phyloP scores from a whole-genome alignment of 2,113 vertebrate genomes.

The Pollachius pollachius region DNA sequence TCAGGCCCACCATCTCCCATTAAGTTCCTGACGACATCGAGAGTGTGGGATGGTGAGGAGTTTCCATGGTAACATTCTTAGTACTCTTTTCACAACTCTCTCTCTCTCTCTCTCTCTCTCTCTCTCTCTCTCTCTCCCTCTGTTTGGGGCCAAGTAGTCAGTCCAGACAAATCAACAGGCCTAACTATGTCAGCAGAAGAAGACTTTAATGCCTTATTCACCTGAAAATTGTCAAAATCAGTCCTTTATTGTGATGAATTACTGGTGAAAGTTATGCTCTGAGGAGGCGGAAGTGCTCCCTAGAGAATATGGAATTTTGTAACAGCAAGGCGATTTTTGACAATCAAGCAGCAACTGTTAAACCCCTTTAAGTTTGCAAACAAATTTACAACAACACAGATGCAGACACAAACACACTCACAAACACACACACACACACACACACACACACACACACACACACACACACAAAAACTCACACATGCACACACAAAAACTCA shows the following conservation, averaged over 20 bases:
- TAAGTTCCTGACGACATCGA: conserved; percentile 57
- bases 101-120: conserved; percentile 31
- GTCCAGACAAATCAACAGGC: conserved; percentile 50
- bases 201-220: conserved; percentile 41
- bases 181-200: conserved; percentile 41
- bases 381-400: conserved; percentile 6
- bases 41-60: conserved; percentile 57
- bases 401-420: conserved; percentile 9
- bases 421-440: no score
- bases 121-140: conserved; percentile 34
- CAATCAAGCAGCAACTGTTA: conserved; percentile 23
- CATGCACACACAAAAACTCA: not conserved
- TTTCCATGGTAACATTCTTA: conserved; percentile 68
- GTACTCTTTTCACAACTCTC: conserved; percentile 32
- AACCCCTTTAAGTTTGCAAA: conserved; percentile 24
- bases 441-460: not conserved
- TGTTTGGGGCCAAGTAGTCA: conserved; percentile 34
- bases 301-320: no score
- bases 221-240: conserved; percentile 32
- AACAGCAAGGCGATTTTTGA: conserved; percentile 22
- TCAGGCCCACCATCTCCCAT: conserved; percentile 62
- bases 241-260: conserved; percentile 40
- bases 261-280: conserved; percentile 11
- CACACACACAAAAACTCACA: not conserved
- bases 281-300: no score